These are phyloP conservation scores for Talpa occidentalis DNA, from an alignment of 2,113 vertebrate species.

Conservation along the genomic window DNA sequence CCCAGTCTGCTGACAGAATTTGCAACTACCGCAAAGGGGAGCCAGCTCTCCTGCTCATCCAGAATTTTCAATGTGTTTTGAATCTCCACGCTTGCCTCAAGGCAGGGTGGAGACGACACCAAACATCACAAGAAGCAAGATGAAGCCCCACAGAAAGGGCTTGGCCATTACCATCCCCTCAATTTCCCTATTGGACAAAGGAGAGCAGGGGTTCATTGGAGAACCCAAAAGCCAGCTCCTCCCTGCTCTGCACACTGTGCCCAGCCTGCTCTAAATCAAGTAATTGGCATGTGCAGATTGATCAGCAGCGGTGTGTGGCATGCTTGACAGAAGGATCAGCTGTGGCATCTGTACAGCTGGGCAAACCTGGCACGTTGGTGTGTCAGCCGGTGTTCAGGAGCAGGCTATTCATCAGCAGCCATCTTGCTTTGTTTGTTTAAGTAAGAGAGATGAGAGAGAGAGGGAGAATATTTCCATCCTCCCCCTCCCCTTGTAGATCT, in stretches of 20 bases:
- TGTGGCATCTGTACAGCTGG: conserved; percentile 79
- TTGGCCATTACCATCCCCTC: rapidly evolving
- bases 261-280: conserved; percentile 18
- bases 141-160: too few relatives aligned
- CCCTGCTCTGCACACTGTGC: conserved; percentile 22
- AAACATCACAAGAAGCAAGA: too few relatives aligned
- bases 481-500: background rate
- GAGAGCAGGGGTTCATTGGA: background rate
- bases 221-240: background rate
- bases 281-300: conserved; percentile 71
- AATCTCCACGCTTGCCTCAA: background rate
- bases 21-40: conserved; percentile 34
- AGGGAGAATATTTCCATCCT: background rate
- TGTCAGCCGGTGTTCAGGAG: conserved; percentile 72
- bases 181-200: background rate
- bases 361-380: conserved; percentile 79
- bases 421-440: conserved; percentile 78
- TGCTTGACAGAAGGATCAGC: conserved; percentile 78
- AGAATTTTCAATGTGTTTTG: background rate
- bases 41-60: background rate
- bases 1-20: conserved; percentile 15
- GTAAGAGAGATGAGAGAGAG: conserved; percentile 11
- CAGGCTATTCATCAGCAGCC: conserved; percentile 58
- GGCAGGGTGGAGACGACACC: background rate
- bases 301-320: conserved; percentile 63